These are phyloP conservation scores for Gymnoscopelus microlampas DNA, from an alignment of 2,797 vertebrate species.

Conservation along the genomic window DNA sequence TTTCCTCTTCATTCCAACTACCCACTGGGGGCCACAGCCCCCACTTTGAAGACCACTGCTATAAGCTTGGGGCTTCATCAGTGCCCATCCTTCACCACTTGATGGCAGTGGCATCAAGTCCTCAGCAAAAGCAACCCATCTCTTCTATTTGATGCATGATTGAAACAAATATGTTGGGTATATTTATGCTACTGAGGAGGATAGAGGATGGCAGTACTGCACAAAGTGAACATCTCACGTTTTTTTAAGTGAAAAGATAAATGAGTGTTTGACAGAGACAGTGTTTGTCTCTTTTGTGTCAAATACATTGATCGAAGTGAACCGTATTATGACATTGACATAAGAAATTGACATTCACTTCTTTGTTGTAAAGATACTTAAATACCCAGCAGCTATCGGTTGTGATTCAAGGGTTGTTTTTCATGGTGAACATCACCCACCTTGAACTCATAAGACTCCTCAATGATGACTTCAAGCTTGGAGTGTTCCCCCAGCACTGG, in stretches of 20 bases:
- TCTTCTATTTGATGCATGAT: slow-evolving; percentile 6
- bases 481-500: slow-evolving; percentile 92
- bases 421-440: slow-evolving; percentile 68
- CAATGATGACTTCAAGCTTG: slow-evolving; percentile 97
- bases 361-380: too few relatives aligned
- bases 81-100: slow-evolving; percentile 53
- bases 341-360: too few relatives aligned
- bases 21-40: too few relatives aligned
- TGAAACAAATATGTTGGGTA: slow-evolving; percentile 39
- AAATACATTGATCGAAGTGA: too few relatives aligned
- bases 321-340: too few relatives aligned
- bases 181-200: slow-evolving; percentile 19
- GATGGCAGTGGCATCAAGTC: slow-evolving; percentile 66
- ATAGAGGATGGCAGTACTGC: slow-evolving; percentile 21
- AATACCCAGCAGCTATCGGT: too few relatives aligned
- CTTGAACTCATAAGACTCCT: slow-evolving; percentile 99
- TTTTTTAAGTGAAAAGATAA: background rate
- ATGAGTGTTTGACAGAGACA: slow-evolving; percentile 23
- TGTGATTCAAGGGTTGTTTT: background rate
- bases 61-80: background rate
- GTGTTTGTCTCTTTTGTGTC: too few relatives aligned
- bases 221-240: too few relatives aligned
- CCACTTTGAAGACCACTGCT: too few relatives aligned
- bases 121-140: slow-evolving; percentile 1
- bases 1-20: too few relatives aligned